Base-by-base conservation (phyloP, 2,888 invertebrate genomes). In the Microdon myrmicae region DNA sequence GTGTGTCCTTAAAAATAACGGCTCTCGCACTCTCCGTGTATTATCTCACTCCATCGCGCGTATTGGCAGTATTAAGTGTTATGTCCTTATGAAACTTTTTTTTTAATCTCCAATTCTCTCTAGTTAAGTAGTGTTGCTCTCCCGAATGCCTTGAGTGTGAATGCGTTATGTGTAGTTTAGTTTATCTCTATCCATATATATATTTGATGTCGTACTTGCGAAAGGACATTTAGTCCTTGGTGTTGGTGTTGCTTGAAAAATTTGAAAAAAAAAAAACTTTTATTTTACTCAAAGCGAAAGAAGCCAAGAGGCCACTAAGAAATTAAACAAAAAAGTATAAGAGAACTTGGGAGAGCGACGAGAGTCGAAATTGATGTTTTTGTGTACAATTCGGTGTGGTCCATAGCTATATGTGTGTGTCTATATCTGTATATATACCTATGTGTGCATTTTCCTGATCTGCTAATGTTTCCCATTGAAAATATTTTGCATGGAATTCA, bases 351-450 rank as follows among this genome's bases (percentile, higher is more conserved):
- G 32, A 38, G 41, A 60, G 48, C 41, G 23, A 38, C 12, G 37
- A 45, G 45, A 45, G 25, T 23, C 13, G 31, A 38, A 26, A 39
- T 55, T 49, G 32, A 43, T 64, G 44, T 56, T 58, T 58, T 37
- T 64, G 53, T 51, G 32, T 58, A 53, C 58, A 64, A 37, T 32
- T 58, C 44, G 49, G 34, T 28, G 32, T 38, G 37, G 31, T 32
- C 43, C 25, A 19, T 49, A 44, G 31, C 51, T 38, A 51, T 39
- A 22, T n/a, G n/a, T n/a, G n/a, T n/a, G n/a, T n/a, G n/a, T n/a
- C n/a, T n/a, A n/a, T n/a, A n/a, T n/a, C n/a, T n/a, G n/a, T n/a
- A n/a, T n/a, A n/a, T n/a, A n/a, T n/a, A n/a, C n/a, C n/a, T n/a
- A n/a, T n/a, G n/a, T n/a, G n/a, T n/a, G n/a, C n/a, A n/a, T 51